These are phyloP conservation scores for Ennomos fuscantarius DNA, from an alignment of 2,888 invertebrate genomes.

Conservation along the genomic window DNA sequence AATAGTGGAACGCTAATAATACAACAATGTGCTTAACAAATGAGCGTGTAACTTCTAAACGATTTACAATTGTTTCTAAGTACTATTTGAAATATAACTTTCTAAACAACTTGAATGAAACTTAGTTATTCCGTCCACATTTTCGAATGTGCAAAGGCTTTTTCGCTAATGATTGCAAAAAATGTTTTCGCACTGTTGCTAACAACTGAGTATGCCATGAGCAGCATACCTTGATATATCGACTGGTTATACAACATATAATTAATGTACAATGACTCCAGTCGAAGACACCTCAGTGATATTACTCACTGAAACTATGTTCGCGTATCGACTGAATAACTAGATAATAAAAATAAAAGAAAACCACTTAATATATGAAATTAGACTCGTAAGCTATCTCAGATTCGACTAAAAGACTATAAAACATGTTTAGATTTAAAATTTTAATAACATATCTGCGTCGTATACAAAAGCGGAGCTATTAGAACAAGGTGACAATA, in stretches of 20 bases:
- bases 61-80: slow-evolving; percentile 7
- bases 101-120: slow-evolving; percentile 26
- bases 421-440: slow-evolving; percentile 78
- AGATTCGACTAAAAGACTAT: slow-evolving; percentile 84
- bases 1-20: slow-evolving; percentile 13
- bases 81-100: slow-evolving; percentile 13
- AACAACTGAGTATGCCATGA: slow-evolving; percentile 42
- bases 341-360: slow-evolving; percentile 68
- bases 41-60: slow-evolving; percentile 1
- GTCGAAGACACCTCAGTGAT: slow-evolving; percentile 74
- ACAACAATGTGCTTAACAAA: slow-evolving; percentile 6
- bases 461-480: slow-evolving; percentile 74
- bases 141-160: slow-evolving; percentile 68
- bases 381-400: slow-evolving; percentile 80
- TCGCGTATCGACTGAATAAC: slow-evolving; percentile 80
- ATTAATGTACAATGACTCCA: slow-evolving; percentile 47
- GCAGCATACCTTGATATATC: slow-evolving; percentile 40
- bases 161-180: slow-evolving; percentile 37
- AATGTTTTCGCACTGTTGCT: slow-evolving; percentile 70
- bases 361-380: slow-evolving; percentile 69
- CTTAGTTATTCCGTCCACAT: slow-evolving; percentile 79
- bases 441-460: slow-evolving; percentile 82
- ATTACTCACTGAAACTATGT: slow-evolving; percentile 69
- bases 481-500: slow-evolving; percentile 79
- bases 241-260: slow-evolving; percentile 56